Conservation (phyloP, 2,113 vertebrate species). For the Aegypius monachus region DNA sequence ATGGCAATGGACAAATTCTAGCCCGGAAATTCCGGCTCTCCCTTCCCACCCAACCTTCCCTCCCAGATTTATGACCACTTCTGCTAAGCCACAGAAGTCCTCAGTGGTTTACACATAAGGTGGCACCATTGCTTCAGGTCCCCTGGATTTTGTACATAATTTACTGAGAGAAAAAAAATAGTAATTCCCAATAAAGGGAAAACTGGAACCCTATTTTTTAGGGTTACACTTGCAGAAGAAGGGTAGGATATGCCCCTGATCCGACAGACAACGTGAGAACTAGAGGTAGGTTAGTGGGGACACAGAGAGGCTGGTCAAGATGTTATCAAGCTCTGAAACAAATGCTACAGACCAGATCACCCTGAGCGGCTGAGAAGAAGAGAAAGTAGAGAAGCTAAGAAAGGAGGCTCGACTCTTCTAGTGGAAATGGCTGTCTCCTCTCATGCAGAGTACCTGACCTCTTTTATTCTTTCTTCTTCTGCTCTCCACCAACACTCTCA, state of each 20-base stretch:
- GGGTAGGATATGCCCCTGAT: neutral
- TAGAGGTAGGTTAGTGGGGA: neutral
- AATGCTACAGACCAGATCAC: neutral
- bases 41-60: neutral
- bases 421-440: neutral
- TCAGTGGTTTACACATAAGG: neutral
- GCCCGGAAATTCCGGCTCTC: neutral
- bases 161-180: neutral
- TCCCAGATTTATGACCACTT: neutral
- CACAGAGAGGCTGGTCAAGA: neutral
- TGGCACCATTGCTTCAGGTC: neutral
- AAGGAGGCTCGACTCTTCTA: neutral
- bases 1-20: neutral
- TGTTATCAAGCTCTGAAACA: neutral
- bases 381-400: neutral
- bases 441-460: neutral
- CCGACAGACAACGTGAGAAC: neutral
- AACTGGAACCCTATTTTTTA: neutral
- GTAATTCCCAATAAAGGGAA: neutral
- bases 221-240: neutral
- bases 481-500: neutral
- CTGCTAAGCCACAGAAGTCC: neutral
- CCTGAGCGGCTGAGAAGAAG: neutral
- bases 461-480: neutral
- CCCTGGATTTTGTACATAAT: neutral